These are phyloP conservation scores for Zenarchopterus dispar DNA, from an alignment of 2,797 vertebrate species.

Conservation along the genomic window DNA sequence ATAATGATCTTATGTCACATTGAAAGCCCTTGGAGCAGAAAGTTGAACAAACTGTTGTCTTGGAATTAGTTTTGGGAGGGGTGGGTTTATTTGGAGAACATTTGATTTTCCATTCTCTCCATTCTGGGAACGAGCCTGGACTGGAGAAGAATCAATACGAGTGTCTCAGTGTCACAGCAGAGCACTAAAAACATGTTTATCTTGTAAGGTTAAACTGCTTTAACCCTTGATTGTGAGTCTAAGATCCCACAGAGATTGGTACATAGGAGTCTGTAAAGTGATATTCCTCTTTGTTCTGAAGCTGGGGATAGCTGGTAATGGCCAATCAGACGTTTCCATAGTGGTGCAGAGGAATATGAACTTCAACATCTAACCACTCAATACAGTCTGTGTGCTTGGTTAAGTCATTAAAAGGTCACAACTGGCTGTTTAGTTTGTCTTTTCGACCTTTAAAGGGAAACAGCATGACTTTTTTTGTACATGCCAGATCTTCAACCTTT, in stretches of 20 bases:
- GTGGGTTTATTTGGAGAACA: constrained; percentile 28
- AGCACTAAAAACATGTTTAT: constrained; percentile 22
- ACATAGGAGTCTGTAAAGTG: neutral
- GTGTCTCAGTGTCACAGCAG: constrained; percentile 11
- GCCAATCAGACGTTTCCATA: neutral
- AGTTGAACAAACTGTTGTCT: constrained; percentile 14
- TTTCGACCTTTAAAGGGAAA: neutral
- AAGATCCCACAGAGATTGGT: neutral
- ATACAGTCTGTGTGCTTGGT: neutral
- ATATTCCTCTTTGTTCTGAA: constrained; percentile 1
- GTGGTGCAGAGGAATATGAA: neutral
- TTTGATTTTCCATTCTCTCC: constrained; percentile 38
- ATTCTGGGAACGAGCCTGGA: constrained; percentile 6
- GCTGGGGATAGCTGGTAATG: neutral
- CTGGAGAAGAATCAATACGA: constrained; percentile 39
- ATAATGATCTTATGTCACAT: neutral
- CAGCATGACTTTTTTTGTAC: constrained; percentile 6
- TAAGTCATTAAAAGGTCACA: neutral
- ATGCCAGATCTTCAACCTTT: neutral
- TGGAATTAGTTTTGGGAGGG: constrained; percentile 13
- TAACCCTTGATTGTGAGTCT: constrained; percentile 12
- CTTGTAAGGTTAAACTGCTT: constrained; percentile 34
- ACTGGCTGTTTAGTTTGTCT: neutral
- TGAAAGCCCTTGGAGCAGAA: neutral
- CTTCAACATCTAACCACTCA: neutral